A percentile compares a stretch with the other conserved stretches of the same genome.
phyloP scores from a whole-genome alignment of 1,140 invertebrate species.

The Atopsyche davidsoni region DNA sequence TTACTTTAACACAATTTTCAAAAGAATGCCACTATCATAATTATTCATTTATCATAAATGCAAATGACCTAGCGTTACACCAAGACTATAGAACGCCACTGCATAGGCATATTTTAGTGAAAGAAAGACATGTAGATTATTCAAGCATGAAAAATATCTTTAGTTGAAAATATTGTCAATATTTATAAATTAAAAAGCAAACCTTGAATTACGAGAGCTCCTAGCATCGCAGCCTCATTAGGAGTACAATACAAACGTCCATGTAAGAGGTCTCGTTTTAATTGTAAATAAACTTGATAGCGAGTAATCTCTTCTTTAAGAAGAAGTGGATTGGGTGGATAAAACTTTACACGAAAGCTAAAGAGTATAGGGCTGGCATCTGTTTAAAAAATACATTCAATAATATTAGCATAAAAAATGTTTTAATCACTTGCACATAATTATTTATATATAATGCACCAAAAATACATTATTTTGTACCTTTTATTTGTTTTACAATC shows the following conservation, averaged over 20 bases:
- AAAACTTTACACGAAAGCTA: constrained; percentile 91
- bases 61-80: no score
- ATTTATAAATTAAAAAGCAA: constrained; percentile 30
- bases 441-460: not conserved
- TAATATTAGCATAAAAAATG: no score
- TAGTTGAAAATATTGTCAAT: constrained; percentile 5
- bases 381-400: constrained; percentile 35
- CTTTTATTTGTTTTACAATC: constrained; percentile 92
- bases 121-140: no score
- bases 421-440: no score
- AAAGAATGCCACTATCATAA: no score
- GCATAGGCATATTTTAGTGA: no score
- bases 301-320: constrained; percentile 83
- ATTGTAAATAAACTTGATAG: constrained; percentile 90
- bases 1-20: no score
- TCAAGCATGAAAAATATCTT: no score
- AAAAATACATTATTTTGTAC: constrained; percentile 44
- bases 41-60: no score
- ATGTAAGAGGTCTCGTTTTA: constrained; percentile 90
- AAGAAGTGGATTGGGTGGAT: constrained; percentile 78
- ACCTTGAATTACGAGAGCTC: constrained; percentile 93
- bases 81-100: no score
- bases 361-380: constrained; percentile 83
- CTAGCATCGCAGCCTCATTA: constrained; percentile 82
- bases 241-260: constrained; percentile 87